These are phyloP conservation scores for Microctenopoma steveboyesi DNA, from an alignment of 2,797 vertebrate genomes.

Conservation along the genomic window DNA sequence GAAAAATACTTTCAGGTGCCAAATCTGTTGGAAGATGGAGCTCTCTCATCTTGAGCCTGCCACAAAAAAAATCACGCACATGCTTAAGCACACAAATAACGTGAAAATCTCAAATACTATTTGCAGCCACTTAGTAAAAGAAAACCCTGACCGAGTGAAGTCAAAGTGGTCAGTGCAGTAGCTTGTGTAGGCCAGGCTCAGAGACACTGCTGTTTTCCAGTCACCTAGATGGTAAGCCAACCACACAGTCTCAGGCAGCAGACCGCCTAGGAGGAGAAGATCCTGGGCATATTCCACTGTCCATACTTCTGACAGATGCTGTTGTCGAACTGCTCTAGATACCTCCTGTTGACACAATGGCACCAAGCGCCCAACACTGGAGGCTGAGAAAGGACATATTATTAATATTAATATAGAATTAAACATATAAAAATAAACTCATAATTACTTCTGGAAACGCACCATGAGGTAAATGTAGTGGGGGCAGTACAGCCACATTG, in stretches of 20 bases:
- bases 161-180: conserved; percentile 74
- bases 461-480: conserved; percentile 88
- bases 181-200: conserved; percentile 87
- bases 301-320: conserved; percentile 92
- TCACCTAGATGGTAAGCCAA: conserved; percentile 89
- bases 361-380: conserved; percentile 80
- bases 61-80: conserved; percentile 15
- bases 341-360: conserved; percentile 84
- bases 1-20: conserved; percentile 87
- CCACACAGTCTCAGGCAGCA: conserved; percentile 93
- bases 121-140: neutral
- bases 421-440: neutral
- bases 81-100: neutral
- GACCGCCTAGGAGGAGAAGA: conserved; percentile 89
- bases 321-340: conserved; percentile 82
- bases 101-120: neutral
- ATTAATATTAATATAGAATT: neutral
- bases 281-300: conserved; percentile 93
- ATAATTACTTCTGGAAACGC: conserved; percentile 40
- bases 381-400: conserved; percentile 35
- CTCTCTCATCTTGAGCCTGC: conserved; percentile 81
- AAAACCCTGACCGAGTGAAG: conserved; percentile 77
- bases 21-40: conserved; percentile 83
- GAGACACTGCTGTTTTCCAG: conserved; percentile 92
- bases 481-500: conserved; percentile 86